These are phyloP conservation scores for Drosophila rellima DNA, from an alignment of 2,888 invertebrate genomes.

Conservation along the genomic window DNA sequence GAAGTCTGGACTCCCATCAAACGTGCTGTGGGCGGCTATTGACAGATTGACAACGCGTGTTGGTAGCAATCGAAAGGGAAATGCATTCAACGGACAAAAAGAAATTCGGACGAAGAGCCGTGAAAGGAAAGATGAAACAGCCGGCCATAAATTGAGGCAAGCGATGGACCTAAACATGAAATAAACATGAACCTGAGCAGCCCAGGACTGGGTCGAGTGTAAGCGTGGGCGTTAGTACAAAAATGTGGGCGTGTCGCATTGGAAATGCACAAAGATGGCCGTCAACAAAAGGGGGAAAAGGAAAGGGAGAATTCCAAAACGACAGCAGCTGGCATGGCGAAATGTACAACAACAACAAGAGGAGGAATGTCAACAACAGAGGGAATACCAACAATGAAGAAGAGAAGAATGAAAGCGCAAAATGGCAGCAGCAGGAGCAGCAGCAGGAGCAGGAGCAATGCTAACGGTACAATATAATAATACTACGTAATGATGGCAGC, in stretches of 20 bases:
- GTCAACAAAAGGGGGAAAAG: slow-evolving; percentile 1
- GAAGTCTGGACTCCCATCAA: neutral
- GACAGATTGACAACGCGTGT: neutral
- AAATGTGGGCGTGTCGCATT: slow-evolving; percentile 27
- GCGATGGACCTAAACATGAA: slow-evolving; percentile 36
- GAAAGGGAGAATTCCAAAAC: slow-evolving; percentile 1
- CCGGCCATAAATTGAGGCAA: slow-evolving; percentile 30
- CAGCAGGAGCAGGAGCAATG: slow-evolving; percentile 11
- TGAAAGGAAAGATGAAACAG: slow-evolving; percentile 13
- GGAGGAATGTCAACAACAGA: neutral
- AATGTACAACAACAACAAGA: slow-evolving; percentile 18
- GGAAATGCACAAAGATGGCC: slow-evolving; percentile 55
- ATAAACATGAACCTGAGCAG: slow-evolving; percentile 16
- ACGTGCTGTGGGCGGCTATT: neutral
- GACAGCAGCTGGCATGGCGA: slow-evolving; percentile 21
- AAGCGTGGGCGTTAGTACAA: neutral
- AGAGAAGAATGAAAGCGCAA: slow-evolving; percentile 10
- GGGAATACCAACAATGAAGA: slow-evolving; percentile 6
- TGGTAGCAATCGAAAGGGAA: slow-evolving; percentile 18
- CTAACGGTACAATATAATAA: slow-evolving; percentile 23
- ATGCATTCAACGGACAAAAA: slow-evolving; percentile 20
- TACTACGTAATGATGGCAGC: slow-evolving; percentile 2
- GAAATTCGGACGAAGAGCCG: neutral
- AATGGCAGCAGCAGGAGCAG: slow-evolving; percentile 18
- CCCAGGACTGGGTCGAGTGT: slow-evolving; percentile 18